Base-by-base conservation (phyloP, 2,797 vertebrate species). In the Danio kyathit region DNA sequence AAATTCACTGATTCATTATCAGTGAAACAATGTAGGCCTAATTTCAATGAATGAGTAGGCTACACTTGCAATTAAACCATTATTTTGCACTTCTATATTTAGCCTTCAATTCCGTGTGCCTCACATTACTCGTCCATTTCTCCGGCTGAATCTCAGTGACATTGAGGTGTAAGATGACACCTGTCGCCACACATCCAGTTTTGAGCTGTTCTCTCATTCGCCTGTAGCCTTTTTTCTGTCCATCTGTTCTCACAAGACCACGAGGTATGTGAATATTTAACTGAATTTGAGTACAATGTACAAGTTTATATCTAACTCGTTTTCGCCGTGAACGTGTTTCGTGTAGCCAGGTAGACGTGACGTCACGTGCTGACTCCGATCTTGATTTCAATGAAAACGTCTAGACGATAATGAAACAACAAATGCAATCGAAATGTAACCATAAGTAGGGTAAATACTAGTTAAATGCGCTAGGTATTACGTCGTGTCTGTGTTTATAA, bases 81-180 rank as follows among this genome's bases (percentile, higher is more conserved):
- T 11, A 2, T 73, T 14, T 17, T 12, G n/a, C 74, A 6, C 5
- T 13, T 29, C 1, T 43, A 3, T 3, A 29, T 1, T 29, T 29
- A 29, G 29, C 29, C 29, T 29, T 29, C 29, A 29, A 29, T 29
- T 29, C 29, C 29, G 29, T 29, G 29, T 29, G 1, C 29, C 29
- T 29, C 29, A 29, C 3, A 29, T 3, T 3, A 29, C 29, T 52
- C 19, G 63, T 61, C 46, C 38, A 14, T 9, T 46, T 29, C 7
- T 64, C n/a, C 11, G 11, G 10, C 46, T 69, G 64, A 78, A 60
- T 78, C 75, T 67, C 65, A 41, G 44, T 12, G 46, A 17, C 66
- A 54, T 0, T 63, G 77, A 46, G 5, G 48, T 72, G 76, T 60
- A 61, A 79, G n/a, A 61, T 29, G 66, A 79, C 77, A 63, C 77